phyloP scores from a whole-genome alignment of 1,140 invertebrate genomes.

The Cyphomyrmex costatus region DNA sequence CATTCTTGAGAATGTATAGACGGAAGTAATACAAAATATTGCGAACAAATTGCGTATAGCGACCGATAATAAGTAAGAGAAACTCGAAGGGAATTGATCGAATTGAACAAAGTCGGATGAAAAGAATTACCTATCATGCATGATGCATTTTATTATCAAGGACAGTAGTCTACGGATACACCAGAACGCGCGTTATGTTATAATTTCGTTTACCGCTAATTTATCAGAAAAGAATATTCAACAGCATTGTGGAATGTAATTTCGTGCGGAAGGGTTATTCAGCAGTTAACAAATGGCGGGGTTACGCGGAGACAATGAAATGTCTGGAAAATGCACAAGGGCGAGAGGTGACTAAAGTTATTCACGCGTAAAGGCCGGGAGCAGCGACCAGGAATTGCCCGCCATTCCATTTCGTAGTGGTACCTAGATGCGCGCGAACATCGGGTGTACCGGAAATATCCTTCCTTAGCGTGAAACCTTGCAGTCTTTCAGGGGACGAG shows the following conservation, averaged over 20 bases:
- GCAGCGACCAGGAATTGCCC: slow-evolving; percentile 47
- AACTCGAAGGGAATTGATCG: not conserved
- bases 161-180: not conserved
- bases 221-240: slow-evolving; percentile 1
- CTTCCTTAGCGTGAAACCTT: slow-evolving; percentile 36
- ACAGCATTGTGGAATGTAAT: slow-evolving; percentile 23
- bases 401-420: slow-evolving; percentile 58
- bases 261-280: slow-evolving; percentile 37
- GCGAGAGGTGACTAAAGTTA: slow-evolving; percentile 54
- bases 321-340: slow-evolving; percentile 58
- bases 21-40: slow-evolving; percentile 15
- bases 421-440: slow-evolving; percentile 1
- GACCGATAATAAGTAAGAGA: not conserved
- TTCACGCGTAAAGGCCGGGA: slow-evolving; percentile 48
- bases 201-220: not conserved
- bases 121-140: not conserved
- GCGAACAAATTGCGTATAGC: not conserved
- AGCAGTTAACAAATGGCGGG: slow-evolving; percentile 45
- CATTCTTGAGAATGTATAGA: not conserved
- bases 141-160: not conserved
- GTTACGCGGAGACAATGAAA: slow-evolving; percentile 51
- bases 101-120: too few species aligned
- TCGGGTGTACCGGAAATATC: slow-evolving; percentile 60
- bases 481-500: slow-evolving; percentile 11
- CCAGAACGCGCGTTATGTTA: not conserved